Evolutionary conservation across 2,888 invertebrate genomes (phyloP).

Genomic region (Pyrrhia umbra): DNA sequence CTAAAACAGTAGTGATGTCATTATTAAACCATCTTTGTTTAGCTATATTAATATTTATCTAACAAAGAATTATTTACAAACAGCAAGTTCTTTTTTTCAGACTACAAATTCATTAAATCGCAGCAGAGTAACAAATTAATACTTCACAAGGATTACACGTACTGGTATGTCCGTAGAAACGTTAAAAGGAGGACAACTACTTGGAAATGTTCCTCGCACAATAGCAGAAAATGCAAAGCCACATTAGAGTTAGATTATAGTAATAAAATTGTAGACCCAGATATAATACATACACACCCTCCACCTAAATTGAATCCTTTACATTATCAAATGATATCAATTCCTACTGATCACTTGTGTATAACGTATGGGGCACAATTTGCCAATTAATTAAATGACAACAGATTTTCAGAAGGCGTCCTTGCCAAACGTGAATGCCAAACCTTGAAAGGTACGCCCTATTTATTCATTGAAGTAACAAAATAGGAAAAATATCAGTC

Average conservation of each 20-base stretch:
- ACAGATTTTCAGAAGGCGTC: too few species aligned
- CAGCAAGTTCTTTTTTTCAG: conserved; percentile 10
- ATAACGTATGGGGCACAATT: conserved; percentile 16
- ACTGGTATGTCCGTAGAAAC: conserved; percentile 29
- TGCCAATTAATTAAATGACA: too few species aligned
- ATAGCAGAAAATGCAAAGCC: conserved; percentile 38
- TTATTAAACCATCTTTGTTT: too few species aligned
- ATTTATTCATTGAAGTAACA: too few species aligned
- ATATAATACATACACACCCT: conserved; percentile 11
- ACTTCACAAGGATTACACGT: conserved; percentile 36
- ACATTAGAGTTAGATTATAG: conserved; percentile 18
- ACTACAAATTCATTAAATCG: conserved; percentile 20
- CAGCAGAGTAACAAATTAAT: conserved; percentile 19
- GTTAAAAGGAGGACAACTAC: conserved; percentile 13
- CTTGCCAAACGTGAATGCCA: too few species aligned
- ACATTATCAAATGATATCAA: conserved; percentile 11
- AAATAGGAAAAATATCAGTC: too few species aligned
- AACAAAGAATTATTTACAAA: background rate
- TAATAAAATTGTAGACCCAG: conserved; percentile 16
- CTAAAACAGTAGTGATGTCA: too few species aligned
- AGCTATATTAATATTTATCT: too few species aligned
- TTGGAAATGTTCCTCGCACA: conserved; percentile 48
- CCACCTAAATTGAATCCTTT: conserved; percentile 24
- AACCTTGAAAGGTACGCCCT: too few species aligned
- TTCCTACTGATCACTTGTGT: conserved; percentile 25